phyloP scores from a whole-genome alignment of 1,140 invertebrate species.

The Danaus plexippus region DNA sequence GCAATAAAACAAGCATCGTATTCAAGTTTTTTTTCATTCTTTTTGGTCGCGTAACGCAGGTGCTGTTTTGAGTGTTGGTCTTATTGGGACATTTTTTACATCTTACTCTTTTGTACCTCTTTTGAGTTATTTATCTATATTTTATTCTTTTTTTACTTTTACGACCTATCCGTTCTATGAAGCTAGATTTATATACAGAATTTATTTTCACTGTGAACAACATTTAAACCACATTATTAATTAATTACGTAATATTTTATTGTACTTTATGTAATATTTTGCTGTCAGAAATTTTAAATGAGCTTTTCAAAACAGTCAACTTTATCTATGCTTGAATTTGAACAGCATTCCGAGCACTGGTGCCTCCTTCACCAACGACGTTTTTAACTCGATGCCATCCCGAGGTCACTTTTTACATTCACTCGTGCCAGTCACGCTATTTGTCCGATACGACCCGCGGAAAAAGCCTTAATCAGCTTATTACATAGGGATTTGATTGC shows the following conservation, averaged over 20 bases:
- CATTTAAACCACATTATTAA: too few species aligned
- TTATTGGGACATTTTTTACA: constrained; percentile 29
- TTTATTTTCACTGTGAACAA: too few species aligned
- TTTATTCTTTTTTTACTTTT: too few species aligned
- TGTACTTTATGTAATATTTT: too few species aligned
- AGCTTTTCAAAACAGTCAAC: too few species aligned
- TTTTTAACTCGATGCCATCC: constrained; percentile 22
- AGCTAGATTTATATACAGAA: too few species aligned
- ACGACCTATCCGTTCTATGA: too few species aligned
- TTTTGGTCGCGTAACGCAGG: constrained; percentile 52
- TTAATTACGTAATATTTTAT: too few species aligned
- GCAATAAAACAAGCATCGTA: constrained; percentile 27
- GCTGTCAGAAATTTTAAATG: too few species aligned
- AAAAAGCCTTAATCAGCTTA: constrained; percentile 42
- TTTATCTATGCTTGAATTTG: constrained; percentile 12
- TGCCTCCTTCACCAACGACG: constrained; percentile 23
- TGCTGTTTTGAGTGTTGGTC: constrained; percentile 35
- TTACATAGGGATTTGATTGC: constrained; percentile 21
- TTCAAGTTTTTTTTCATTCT: constrained; percentile 38
- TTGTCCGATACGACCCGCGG: constrained; percentile 33
- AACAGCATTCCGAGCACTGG: constrained; percentile 23
- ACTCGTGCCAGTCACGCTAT: constrained; percentile 47
- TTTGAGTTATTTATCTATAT: too few species aligned
- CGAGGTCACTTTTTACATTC: constrained; percentile 47
- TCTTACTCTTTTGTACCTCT: constrained; percentile 3